phyloP scores from a whole-genome alignment of 2,888 invertebrate species.

The Drosophila meridiana region DNA sequence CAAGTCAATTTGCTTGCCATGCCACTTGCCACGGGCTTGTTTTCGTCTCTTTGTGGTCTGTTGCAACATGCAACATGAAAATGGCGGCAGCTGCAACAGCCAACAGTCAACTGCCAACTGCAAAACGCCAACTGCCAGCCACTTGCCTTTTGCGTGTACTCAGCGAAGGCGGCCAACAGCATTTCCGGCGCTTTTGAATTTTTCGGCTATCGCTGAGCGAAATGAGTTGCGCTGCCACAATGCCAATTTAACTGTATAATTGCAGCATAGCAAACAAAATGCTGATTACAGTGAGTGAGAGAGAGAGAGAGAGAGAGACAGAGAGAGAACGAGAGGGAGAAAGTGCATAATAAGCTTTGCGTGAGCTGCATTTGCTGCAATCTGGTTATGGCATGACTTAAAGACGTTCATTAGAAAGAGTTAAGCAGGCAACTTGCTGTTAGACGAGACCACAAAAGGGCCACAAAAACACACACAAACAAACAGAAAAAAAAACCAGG shows the following conservation, averaged over 20 bases:
- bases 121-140: constrained; percentile 5
- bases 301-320: not conserved
- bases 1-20: constrained; percentile 50
- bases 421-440: constrained; percentile 17
- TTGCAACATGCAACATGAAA: constrained; percentile 60
- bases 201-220: constrained; percentile 26
- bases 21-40: constrained; percentile 33
- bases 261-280: constrained; percentile 35
- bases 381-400: constrained; percentile 35
- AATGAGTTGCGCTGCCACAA: constrained; percentile 30
- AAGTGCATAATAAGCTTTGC: constrained; percentile 27
- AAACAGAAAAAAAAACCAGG: constrained; percentile 12
- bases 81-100: constrained; percentile 60
- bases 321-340: not conserved
- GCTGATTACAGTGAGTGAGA: constrained; percentile 26
- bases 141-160: constrained; percentile 34
- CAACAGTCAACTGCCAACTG: constrained; percentile 40
- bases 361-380: constrained; percentile 40
- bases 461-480: not conserved
- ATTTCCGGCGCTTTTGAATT: constrained; percentile 22
- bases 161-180: constrained; percentile 17
- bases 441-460: constrained; percentile 30
- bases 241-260: constrained; percentile 51
- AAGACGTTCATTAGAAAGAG: constrained; percentile 42
- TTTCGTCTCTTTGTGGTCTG: constrained; percentile 48